A percentile compares a stretch with the other conserved stretches of the same genome.
Conservation (phyloP, 2,113 vertebrate genomes). For the Hydrolagus affinis region DNA sequence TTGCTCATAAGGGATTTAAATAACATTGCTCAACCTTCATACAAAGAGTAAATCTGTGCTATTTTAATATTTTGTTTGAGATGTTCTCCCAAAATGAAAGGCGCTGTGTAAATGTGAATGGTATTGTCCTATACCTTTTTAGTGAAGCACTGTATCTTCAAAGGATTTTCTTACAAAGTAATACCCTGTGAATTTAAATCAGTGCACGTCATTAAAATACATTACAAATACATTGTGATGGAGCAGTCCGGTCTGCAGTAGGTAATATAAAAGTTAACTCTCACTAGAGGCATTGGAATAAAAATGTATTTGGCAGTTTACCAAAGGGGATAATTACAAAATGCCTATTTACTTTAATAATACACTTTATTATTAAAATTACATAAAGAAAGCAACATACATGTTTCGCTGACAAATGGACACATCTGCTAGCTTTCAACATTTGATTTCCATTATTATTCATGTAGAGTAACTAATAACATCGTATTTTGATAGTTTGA, state of each 20-base stretch:
- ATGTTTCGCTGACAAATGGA: not conserved
- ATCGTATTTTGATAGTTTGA: not conserved
- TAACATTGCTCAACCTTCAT: too few relatives aligned
- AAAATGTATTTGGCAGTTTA: not conserved
- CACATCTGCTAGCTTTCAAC: not conserved
- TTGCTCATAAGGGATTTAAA: too few relatives aligned
- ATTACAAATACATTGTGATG: not conserved
- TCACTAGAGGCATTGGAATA: not conserved
- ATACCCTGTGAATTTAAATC: not conserved
- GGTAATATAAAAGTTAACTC: not conserved
- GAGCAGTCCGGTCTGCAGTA: not conserved
- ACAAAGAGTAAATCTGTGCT: too few relatives aligned
- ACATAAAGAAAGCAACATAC: not conserved
- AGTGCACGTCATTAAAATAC: not conserved
- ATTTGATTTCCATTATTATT: not conserved
- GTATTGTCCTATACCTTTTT: not conserved
- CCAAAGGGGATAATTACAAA: not conserved
- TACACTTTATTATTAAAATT: not conserved
- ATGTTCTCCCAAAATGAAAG: too few relatives aligned
- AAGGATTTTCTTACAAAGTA: not conserved
- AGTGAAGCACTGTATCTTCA: not conserved
- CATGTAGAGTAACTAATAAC: not conserved
- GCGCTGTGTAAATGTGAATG: too few relatives aligned
- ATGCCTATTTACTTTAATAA: not conserved
- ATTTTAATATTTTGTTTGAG: too few relatives aligned